Evolutionary conservation across 1,140 invertebrate species (phyloP), one percentile per base, ranked within the genome.

Genomic region (Magallana ariakensis): DNA sequence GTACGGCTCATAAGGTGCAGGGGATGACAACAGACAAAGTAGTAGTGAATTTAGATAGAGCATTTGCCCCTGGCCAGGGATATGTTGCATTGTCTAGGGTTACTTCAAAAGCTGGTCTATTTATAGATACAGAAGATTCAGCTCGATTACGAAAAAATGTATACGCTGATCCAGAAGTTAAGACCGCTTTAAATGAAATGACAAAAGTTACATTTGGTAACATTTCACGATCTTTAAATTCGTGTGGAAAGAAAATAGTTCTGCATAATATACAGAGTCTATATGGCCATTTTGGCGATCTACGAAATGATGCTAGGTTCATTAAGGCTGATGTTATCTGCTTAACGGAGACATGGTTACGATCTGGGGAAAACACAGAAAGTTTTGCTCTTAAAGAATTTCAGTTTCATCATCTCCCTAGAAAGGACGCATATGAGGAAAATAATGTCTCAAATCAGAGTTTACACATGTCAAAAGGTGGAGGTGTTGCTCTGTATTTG

Each of bases 11-110:
- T 81, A 84, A 84, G 46, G 82, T 84, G 10, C 81, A 87, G 53
- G 86, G 86, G 11, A 75, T 87, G 62, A 87, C 86, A 22, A 15
- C 57, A 13, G 60, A 70, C 4, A 87, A 80, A n/a, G 62, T 84
- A 55, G 86, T 84, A 56, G 86, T 87, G 1, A 22, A 60, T 19
- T 53, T 87, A 9, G 26, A 83, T 22, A 83, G 26, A 3, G 57
- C 57, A 2, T 87, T 87, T 83, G 46, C 26, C 19, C 55, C 80
- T 26, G 85, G 80, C 13, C 80, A 83, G 22, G 85, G 80, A 1
- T 87, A 87, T 83, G 85, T 87, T 6, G 86, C 81, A 9, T 46
- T 83, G 56, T 84, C 81, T 57, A 66, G 86, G 7, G 86, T 81
- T 11, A 87, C 81, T 10, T 57, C 86, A 13, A n/a, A 82, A 46